Percentiles rank a stretch among this genome's conserved stretches.
Conservation (phyloP, 1,140 invertebrate species). For the Pseudomyrmex dendroicus region DNA sequence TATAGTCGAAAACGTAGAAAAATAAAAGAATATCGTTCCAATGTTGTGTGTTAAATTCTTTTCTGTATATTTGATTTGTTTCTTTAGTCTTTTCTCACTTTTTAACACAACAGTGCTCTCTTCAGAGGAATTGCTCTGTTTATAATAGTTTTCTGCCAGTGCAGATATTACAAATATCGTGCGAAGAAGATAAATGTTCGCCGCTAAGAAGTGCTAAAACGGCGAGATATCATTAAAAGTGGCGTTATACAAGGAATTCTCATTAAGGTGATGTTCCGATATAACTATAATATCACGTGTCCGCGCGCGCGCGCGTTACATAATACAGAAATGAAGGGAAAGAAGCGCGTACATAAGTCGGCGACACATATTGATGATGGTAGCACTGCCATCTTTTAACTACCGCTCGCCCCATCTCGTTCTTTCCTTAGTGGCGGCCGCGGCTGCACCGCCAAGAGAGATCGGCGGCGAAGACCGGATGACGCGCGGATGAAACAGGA, state of each 20-base stretch:
- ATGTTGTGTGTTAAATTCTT: not conserved
- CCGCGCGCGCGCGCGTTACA: slow-evolving; percentile 48
- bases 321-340: slow-evolving; percentile 61
- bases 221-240: slow-evolving; percentile 53
- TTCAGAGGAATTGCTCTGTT: too few species aligned
- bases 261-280: slow-evolving; percentile 61
- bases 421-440: slow-evolving; percentile 29
- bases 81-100: too few species aligned
- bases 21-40: not conserved
- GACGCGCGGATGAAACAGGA: slow-evolving; percentile 62
- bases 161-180: slow-evolving; percentile 9
- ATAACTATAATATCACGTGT: slow-evolving; percentile 59
- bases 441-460: slow-evolving; percentile 61
- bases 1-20: not conserved
- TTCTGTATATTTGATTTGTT: not conserved
- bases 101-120: too few species aligned
- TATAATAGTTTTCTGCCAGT: too few species aligned
- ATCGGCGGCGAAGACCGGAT: slow-evolving; percentile 62
- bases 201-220: slow-evolving; percentile 53
- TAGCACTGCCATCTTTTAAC: slow-evolving; percentile 61
- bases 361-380: slow-evolving; percentile 72
- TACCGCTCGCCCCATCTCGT: slow-evolving; percentile 49
- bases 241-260: slow-evolving; percentile 56
- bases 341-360: slow-evolving; percentile 70
- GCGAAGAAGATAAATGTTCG: slow-evolving; percentile 38